Percentiles rank a stretch among this genome's conserved stretches.
Conservation (phyloP, 2,888 invertebrate genomes). For the Acanthosepion lycidas region DNA sequence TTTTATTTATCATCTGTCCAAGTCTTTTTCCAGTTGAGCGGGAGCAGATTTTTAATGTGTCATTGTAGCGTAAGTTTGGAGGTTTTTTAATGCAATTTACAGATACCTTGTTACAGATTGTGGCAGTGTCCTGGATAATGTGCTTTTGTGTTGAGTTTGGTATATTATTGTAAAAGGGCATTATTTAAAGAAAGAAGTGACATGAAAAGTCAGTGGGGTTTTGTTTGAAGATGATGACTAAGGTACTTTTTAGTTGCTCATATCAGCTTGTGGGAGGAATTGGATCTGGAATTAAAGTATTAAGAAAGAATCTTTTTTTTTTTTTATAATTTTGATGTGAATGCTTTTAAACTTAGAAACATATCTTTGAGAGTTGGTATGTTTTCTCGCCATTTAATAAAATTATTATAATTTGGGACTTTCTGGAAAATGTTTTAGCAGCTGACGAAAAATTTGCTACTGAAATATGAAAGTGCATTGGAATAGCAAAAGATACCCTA, state of each 20-base stretch:
- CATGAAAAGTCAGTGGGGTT: background rate
- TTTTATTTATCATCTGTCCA: background rate
- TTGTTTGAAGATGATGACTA: background rate
- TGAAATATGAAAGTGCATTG: too few species aligned
- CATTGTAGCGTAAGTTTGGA: background rate
- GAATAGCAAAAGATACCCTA: too few species aligned
- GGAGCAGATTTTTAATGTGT: background rate
- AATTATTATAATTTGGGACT: too few species aligned
- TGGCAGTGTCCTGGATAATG: background rate
- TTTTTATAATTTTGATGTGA: too few species aligned
- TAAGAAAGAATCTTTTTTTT: too few species aligned
- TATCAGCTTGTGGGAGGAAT: background rate
- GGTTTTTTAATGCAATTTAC: background rate
- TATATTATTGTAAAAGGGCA: background rate
- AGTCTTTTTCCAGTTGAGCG: background rate
- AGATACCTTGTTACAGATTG: background rate
- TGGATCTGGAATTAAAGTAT: background rate
- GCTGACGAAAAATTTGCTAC: too few species aligned
- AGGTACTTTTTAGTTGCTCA: background rate
- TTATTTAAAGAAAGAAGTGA: background rate
- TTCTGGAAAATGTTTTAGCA: too few species aligned
- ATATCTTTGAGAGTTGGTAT: too few species aligned
- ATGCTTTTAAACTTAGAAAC: too few species aligned
- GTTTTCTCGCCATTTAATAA: too few species aligned
- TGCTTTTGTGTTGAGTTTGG: background rate